Base-by-base conservation (phyloP, 1,140 invertebrate genomes). In the Atta colombica region DNA sequence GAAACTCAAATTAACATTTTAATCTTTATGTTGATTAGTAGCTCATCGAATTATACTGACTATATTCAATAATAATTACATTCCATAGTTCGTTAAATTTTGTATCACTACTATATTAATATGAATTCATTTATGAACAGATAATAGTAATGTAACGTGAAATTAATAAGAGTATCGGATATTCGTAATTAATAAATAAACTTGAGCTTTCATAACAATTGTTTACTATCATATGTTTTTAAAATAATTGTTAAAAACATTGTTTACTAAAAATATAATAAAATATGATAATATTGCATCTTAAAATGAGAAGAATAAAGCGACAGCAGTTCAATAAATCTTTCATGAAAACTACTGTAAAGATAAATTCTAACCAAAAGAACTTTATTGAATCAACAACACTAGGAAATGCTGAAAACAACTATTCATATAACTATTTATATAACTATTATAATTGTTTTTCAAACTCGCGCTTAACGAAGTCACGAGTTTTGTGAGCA, bases 41-140 rank as follows among this genome's bases (percentile, higher is more conserved):
- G 53, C 71, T 84, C 61, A 61, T 74, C 39, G 55, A 84, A 84
- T 74, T 35, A 74, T n/a, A 74, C 5, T 31, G 21, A 31, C 18
- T 6, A 18, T 31, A 60, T 80, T 68, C 49, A 21, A 74, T 61
- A 5, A 3, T 82, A 82, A 82, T 82, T 72, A 72, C 68, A 60
- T 35, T 3, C 5, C 21, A 8, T n/a, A 53, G 51, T 60, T 74
- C 53, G 68, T 74, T 74, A 74, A 74, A 74, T 74, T 61, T 74
- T 63, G 25, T 55, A 49, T 74, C 18, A 53, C 35, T 61, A 21
- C 35, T 58, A 28, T 25, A 25, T 74, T 25, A 60, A 84, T 74
- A 61, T 35, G 28, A 84, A 71, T 25, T 18, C 25, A 45, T 81
- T 81, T 71, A n/a, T 14, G 12, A 49, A 58, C 18, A 6, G 21